Base-by-base conservation (phyloP, 1,140 invertebrate species). In the Achatina immaculata region DNA sequence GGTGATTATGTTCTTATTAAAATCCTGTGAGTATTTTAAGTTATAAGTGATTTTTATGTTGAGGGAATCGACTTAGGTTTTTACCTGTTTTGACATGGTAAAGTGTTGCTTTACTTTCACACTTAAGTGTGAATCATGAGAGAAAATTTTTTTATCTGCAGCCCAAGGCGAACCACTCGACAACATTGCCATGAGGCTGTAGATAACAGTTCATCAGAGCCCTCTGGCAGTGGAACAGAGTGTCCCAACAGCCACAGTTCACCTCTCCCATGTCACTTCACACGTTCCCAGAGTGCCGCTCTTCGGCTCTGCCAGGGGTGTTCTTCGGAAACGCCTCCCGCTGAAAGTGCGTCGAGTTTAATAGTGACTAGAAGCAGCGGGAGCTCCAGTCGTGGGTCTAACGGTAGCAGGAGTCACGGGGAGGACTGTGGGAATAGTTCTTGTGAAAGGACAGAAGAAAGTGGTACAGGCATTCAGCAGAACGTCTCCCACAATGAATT, bases 391-490 rank as follows among this genome's bases (percentile, higher is more conserved):
- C 45, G 40, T 19, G 31, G 34, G 24, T 38, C 55, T 7, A 36
- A 31, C 34, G 43, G 43, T 7, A 66, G 21, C 40, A 45, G 82
- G 19, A 83, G 84, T 43, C 83, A 85, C 62, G 83, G 83, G 28
- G 80, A 82, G n/a, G 85, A 88, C 21, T 83, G 84, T 31, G 74
- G 65, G 1, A 78, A 84, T 78, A 81, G 82, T 65, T 78, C 74
- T 62, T 83, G 82, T 66, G 86, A 85, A 24, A 82, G 79, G n/a
- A 79, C 83, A n/a, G 77, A 79, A 11, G 82, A 80, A n/a, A 76
- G 81, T 38, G 58, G 68, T 38, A 81, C 66, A 43, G 81, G 43
- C 19, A n/a, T 51, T 21, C 45, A 38, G 3, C 71, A 38, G n/a
- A 11, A 14, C 21, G 24, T 14, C 9, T 51, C 65, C 36, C 76